Conservation (phyloP, 2,797 vertebrate genomes). For the Lates japonicus region DNA sequence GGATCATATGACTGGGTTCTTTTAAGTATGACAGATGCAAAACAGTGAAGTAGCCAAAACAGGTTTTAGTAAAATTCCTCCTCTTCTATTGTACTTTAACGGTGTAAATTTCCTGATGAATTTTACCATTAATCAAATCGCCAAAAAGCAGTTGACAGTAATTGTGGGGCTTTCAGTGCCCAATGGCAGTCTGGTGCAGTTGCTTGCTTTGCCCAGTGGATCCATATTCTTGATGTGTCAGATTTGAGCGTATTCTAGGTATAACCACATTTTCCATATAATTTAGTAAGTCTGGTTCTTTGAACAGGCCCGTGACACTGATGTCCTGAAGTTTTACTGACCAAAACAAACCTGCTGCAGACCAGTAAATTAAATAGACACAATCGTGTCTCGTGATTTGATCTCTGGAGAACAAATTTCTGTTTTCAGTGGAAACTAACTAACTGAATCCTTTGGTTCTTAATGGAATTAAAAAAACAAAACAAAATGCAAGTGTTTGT, state of each 20-base stretch:
- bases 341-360: conserved; percentile 9
- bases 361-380: neutral
- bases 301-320: neutral
- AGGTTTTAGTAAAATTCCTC: neutral
- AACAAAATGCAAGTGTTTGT: neutral
- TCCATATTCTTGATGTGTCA: neutral
- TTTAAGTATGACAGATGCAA: conserved; percentile 4
- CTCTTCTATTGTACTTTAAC: neutral
- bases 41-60: conserved; percentile 23
- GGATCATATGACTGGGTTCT: neutral
- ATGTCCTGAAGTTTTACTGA: neutral
- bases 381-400: conserved; percentile 1
- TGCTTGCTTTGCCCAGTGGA: neutral
- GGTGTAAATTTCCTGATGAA: neutral
- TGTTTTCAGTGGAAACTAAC: neutral
- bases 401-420: neutral
- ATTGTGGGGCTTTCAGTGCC: neutral
- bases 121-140: neutral
- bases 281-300: neutral
- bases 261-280: neutral
- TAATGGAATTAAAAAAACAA: neutral
- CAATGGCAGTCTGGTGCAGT: neutral
- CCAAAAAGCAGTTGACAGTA: neutral
- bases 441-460: neutral
- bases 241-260: neutral